Percentiles rank a stretch among this genome's conserved stretches.
Evolutionary conservation across 2,888 invertebrate species (phyloP).

Genomic region (Melipona beecheii): DNA sequence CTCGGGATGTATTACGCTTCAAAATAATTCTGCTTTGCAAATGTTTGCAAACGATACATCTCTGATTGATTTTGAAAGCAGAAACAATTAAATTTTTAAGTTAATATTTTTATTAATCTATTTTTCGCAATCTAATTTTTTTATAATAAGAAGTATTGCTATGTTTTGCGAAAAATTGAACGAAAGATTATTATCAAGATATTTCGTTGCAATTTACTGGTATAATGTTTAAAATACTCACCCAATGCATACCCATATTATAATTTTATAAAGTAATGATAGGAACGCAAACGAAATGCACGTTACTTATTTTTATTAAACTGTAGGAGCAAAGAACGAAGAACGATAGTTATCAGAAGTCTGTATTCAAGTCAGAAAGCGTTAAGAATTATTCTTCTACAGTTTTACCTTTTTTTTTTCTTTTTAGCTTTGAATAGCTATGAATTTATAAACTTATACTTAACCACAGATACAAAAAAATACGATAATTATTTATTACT

Average conservation of each 20-base stretch:
- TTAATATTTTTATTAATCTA: not conserved
- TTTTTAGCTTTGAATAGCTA: not conserved
- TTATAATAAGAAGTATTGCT: not conserved
- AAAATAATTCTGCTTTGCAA: conserved; percentile 5
- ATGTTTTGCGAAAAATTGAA: not conserved
- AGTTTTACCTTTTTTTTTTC: not conserved
- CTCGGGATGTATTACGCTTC: not conserved
- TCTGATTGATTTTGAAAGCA: not conserved
- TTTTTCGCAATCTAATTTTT: not conserved
- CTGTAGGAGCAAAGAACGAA: not conserved
- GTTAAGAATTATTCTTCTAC: not conserved
- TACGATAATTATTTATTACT: conserved; percentile 45
- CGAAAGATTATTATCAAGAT: not conserved
- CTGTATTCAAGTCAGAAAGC: not conserved
- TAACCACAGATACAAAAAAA: not conserved
- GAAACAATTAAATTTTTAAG: not conserved
- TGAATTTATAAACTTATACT: not conserved
- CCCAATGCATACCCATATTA: conserved; percentile 12
- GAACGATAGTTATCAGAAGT: conserved; percentile 1
- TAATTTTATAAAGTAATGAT: conserved; percentile 35
- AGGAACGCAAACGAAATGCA: not conserved
- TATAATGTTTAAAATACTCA: conserved; percentile 17
- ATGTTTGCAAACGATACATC: not conserved
- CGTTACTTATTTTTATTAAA: conserved; percentile 33
- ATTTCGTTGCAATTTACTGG: conserved; percentile 17